phyloP scores from a whole-genome alignment of 1,140 invertebrate genomes.

The Drosophila melanica region DNA sequence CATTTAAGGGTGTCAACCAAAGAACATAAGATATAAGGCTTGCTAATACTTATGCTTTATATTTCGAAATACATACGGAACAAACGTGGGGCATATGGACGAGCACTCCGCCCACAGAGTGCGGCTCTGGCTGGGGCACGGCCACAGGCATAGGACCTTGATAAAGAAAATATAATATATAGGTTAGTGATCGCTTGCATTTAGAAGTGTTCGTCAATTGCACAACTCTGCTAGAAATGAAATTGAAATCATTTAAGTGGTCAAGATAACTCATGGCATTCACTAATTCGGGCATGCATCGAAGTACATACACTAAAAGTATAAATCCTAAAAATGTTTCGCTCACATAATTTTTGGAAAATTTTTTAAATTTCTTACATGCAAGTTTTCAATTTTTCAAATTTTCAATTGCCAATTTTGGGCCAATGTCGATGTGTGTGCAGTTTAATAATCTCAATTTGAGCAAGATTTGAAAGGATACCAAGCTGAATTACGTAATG shows the following conservation, averaged over 20 bases:
- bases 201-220: conserved; percentile 25
- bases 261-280: conserved; percentile 73
- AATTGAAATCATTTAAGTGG: conserved; percentile 63
- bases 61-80: conserved; percentile 85
- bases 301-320: conserved; percentile 59
- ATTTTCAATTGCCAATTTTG: conserved; percentile 54
- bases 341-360: conserved; percentile 22
- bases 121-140: conserved; percentile 86
- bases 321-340: conserved; percentile 52
- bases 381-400: conserved; percentile 49
- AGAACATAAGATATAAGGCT: conserved; percentile 55
- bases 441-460: not conserved
- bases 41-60: conserved; percentile 23
- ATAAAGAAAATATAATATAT: conserved; percentile 45
- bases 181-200: conserved; percentile 51
- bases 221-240: conserved; percentile 63
- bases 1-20: conserved; percentile 64
- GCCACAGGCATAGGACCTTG: conserved; percentile 83
- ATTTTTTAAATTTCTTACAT: conserved; percentile 50
- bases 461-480: not conserved
- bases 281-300: conserved; percentile 73
- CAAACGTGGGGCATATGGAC: conserved; percentile 95
- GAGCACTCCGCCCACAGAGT: conserved; percentile 92
- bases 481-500: not conserved
- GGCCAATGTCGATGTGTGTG: conserved; percentile 13